Conservation (phyloP, 2,888 invertebrate species). For the Philopedon plagiatum region DNA sequence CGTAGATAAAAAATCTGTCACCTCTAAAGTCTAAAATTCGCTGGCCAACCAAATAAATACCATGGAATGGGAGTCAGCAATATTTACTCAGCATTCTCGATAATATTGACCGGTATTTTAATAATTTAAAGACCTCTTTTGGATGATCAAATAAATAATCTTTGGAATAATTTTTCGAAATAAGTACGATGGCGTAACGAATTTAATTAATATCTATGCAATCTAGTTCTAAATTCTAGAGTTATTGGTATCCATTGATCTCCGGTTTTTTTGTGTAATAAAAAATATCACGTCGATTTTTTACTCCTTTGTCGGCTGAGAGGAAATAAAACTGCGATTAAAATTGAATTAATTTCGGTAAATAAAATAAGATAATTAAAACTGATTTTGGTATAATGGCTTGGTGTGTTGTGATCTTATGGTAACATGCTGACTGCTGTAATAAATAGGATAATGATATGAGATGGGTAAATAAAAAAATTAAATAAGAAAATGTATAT, state of each 20-base stretch:
- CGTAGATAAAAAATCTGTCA: no score
- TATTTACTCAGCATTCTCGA: constrained; percentile 13
- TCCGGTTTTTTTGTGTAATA: neutral
- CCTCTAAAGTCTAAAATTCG: neutral
- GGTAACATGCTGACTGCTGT: neutral
- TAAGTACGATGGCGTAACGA: constrained; percentile 1
- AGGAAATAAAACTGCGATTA: neutral
- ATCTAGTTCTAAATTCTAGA: constrained; percentile 2
- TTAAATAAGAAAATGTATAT: no score
- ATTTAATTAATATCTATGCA: neutral
- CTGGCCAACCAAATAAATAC: neutral
- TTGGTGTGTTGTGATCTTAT: neutral
- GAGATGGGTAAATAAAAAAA: neutral
- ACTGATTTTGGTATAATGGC: neutral
- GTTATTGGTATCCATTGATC: neutral
- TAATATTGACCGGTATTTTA: constrained; percentile 4
- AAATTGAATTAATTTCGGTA: neutral
- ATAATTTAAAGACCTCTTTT: constrained; percentile 13
- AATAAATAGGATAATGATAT: neutral
- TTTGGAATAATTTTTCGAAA: constrained; percentile 4
- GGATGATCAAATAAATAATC: constrained; percentile 1
- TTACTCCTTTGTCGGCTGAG: neutral
- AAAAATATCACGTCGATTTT: neutral
- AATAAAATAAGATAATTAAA: neutral
- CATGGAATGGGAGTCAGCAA: neutral